Base-by-base conservation (phyloP, 1,140 invertebrate species). In the Oncopeltus fasciatus region DNA sequence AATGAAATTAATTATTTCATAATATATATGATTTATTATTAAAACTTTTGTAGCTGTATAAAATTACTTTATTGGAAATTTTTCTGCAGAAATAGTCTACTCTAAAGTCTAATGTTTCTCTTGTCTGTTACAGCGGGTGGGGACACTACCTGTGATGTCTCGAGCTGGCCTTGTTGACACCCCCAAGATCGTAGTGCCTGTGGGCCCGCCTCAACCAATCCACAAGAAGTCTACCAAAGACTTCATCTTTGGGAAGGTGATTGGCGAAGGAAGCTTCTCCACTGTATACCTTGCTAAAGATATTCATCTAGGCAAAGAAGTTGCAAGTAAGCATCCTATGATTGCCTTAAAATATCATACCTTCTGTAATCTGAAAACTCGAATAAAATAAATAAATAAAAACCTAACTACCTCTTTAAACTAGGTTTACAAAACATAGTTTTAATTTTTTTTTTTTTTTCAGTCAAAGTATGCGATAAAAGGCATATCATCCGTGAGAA, bases 391-490 rank as follows among this genome's bases (percentile, higher is more conserved):
- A 8, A 14, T 8, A 20, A 14, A 20, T 14, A 51, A 51, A 11
- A 12, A 51, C 8, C 8, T 14, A 20, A 51, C n/a, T n/a, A 16
- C 4, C n/a, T 24, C 44, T 46, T n/a, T 21, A 4, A 29, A 46
- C 2, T 27, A 24, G n/a, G 14, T 26, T 4, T 12, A 43, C 8
- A n/a, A 21, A 16, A 26, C 9, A 16, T 51, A 64, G 44, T 61
- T 57, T 38, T 61, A 62, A 31, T 62, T 27, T 69, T 64, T 68
- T 70, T 60, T 72, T 76, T 71, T 63, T 69, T 81, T 82, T 33
- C 80, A 93, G 90, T 98, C 70, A 98, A 98, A 83, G 92, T 98
- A 0, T 89, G 93, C 74, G 89, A 95, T 66, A 98, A 98, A 74
- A 77, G 81, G 14, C 86, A 93, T 70, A 95, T 99, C 58, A 83